These are phyloP conservation scores for Mugil cephalus DNA, from an alignment of 2,113 vertebrate species.

Conservation along the genomic window DNA sequence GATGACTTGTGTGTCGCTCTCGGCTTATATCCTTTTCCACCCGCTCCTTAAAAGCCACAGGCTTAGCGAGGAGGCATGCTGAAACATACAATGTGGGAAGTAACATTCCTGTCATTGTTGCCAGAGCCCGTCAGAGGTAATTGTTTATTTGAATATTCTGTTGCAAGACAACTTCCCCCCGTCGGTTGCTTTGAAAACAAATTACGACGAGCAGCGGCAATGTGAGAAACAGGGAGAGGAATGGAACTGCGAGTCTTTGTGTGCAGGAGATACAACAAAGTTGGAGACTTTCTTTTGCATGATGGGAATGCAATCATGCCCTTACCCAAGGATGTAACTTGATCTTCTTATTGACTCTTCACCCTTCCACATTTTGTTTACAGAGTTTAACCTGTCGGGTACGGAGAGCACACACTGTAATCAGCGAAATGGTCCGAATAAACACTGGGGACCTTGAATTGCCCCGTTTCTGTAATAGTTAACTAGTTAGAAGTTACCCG, in stretches of 20 bases:
- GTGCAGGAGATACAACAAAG: constrained; percentile 19
- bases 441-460: constrained; percentile 60
- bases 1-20: constrained; percentile 64
- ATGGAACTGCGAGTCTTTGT: constrained; percentile 54
- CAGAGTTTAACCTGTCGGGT: constrained; percentile 40
- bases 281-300: constrained; percentile 7
- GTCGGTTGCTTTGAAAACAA: constrained; percentile 66
- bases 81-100: constrained; percentile 46
- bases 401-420: constrained; percentile 43
- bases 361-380: constrained; percentile 23
- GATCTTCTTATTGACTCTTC: constrained; percentile 16
- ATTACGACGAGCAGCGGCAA: constrained; percentile 40
- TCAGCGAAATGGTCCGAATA: constrained; percentile 22
- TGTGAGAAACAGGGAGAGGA: constrained; percentile 61
- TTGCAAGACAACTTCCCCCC: constrained; percentile 53
- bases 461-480: constrained; percentile 60
- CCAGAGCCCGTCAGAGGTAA: constrained; percentile 65
- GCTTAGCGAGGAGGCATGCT: constrained; percentile 58
- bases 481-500: constrained; percentile 55
- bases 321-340: constrained; percentile 24
- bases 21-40: constrained; percentile 34
- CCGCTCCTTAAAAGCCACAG: constrained; percentile 46
- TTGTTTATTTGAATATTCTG: constrained; percentile 79
- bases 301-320: constrained; percentile 28
- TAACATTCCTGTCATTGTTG: constrained; percentile 73